These are phyloP conservation scores for Harpalus rubripes DNA, from an alignment of 2,888 invertebrate species.

Conservation along the genomic window DNA sequence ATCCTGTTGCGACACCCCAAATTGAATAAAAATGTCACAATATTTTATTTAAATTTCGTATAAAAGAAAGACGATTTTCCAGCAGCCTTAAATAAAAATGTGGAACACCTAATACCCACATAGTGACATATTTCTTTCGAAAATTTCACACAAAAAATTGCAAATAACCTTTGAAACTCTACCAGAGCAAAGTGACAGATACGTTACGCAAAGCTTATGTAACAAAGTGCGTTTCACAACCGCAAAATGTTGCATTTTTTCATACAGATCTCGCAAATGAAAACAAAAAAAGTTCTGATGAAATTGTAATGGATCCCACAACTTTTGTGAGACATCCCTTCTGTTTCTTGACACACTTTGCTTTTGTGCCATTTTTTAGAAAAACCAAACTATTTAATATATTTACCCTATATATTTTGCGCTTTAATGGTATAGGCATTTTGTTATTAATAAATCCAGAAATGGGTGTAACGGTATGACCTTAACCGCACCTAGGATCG, in stretches of 20 bases:
- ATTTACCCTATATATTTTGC: no score
- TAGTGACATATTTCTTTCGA: neutral
- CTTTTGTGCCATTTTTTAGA: no score
- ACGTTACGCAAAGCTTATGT: slow-evolving; percentile 23
- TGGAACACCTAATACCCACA: neutral
- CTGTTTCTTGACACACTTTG: neutral
- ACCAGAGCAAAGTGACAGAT: slow-evolving; percentile 13
- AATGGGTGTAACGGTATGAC: no score
- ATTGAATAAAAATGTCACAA: slow-evolving; percentile 3
- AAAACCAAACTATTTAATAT: no score
- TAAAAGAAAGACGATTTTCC: neutral
- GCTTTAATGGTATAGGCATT: no score
- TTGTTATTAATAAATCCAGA: no score
- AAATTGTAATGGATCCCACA: neutral
- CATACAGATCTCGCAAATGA: slow-evolving; percentile 7
- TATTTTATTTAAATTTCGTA: slow-evolving; percentile 7
- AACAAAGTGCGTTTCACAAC: neutral
- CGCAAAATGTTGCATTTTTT: slow-evolving; percentile 6
- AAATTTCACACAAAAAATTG: neutral
- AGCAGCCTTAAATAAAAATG: neutral
- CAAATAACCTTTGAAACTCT: slow-evolving; percentile 26
- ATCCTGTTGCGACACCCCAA: slow-evolving; percentile 1
- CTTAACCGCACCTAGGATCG: no score
- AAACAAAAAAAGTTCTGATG: neutral
- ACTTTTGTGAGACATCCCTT: neutral